Evolutionary conservation across 2,113 vertebrate species (phyloP).

Genomic region (Plectropomus leopardus): DNA sequence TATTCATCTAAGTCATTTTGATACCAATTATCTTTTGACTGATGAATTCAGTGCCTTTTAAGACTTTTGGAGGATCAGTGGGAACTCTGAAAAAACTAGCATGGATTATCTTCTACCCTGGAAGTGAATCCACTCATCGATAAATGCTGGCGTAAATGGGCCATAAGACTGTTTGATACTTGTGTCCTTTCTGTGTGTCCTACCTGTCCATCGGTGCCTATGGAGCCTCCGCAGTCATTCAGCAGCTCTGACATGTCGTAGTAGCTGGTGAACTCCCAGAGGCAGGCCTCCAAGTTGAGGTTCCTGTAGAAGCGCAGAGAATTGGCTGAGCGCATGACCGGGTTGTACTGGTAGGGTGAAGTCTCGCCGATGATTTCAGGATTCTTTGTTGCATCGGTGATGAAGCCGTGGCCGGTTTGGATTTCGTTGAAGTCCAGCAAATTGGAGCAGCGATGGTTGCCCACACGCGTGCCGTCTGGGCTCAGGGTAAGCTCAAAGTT

Average conservation of each 20-base stretch:
- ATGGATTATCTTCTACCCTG: too few relatives aligned
- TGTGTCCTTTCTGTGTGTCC: background rate
- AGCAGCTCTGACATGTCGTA: constrained; percentile 87
- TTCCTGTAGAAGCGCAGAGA: constrained; percentile 87
- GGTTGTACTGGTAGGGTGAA: constrained; percentile 86
- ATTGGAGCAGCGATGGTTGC: constrained; percentile 90
- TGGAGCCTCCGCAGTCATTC: constrained; percentile 83
- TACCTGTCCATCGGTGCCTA: constrained; percentile 87
- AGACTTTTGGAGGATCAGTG: too few relatives aligned
- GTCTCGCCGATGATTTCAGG: constrained; percentile 86
- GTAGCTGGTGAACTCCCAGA: constrained; percentile 88
- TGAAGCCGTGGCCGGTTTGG: constrained; percentile 87
- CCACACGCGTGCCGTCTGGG: constrained; percentile 87
- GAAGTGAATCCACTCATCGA: background rate
- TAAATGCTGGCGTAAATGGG: background rate
- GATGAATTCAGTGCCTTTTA: too few relatives aligned
- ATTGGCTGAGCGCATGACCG: constrained; percentile 78
- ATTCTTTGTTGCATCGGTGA: constrained; percentile 86
- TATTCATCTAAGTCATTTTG: too few relatives aligned
- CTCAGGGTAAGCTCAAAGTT: constrained; percentile 90
- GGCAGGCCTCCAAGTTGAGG: constrained; percentile 87
- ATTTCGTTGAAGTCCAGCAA: constrained; percentile 90
- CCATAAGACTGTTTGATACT: background rate
- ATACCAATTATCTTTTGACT: too few relatives aligned
- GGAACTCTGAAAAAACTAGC: too few relatives aligned